A percentile compares a stretch with the other conserved stretches of the same genome.
Conservation (phyloP, 2,888 invertebrate genomes). For the Chrysodeixis includens region DNA sequence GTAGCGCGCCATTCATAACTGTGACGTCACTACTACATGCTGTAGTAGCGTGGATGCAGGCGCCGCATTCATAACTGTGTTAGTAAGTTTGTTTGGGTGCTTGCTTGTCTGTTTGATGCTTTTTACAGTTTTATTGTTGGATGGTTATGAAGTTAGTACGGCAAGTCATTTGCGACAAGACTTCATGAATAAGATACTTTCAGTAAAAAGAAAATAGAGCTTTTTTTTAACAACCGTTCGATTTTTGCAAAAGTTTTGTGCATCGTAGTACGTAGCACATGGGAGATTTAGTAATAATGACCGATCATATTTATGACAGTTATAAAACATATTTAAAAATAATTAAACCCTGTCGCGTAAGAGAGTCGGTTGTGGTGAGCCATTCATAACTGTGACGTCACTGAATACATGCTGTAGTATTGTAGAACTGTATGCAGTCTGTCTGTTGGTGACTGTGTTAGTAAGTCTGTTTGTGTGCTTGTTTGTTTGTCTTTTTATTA, state of each 20-base stretch:
- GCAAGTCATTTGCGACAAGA: too few species aligned
- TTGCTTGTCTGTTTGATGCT: neutral
- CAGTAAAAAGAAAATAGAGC: too few species aligned
- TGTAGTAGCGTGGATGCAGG: neutral
- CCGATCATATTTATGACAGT: too few species aligned
- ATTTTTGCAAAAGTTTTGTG: too few species aligned
- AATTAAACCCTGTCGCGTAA: too few species aligned
- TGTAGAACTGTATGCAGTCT: neutral
- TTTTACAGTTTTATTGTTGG: too few species aligned
- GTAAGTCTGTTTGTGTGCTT: neutral
- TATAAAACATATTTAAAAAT: too few species aligned
- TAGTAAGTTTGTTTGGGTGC: neutral
- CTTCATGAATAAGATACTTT: too few species aligned
- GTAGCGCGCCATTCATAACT: slow-evolving; percentile 17
- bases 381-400: slow-evolving; percentile 19
- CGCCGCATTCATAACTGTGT: neutral
- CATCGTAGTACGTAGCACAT: too few species aligned
- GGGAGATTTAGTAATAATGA: too few species aligned
- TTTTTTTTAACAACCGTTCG: too few species aligned
- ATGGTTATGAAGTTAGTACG: too few species aligned
- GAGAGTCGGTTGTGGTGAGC: slow-evolving; percentile 15
- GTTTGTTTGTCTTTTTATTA: neutral
- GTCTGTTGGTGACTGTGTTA: neutral
- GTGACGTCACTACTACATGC: slow-evolving; percentile 9
- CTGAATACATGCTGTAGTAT: neutral